These are phyloP conservation scores for Dipodomys ordii DNA, from an alignment of 2,113 vertebrate species.

Conservation along the genomic window DNA sequence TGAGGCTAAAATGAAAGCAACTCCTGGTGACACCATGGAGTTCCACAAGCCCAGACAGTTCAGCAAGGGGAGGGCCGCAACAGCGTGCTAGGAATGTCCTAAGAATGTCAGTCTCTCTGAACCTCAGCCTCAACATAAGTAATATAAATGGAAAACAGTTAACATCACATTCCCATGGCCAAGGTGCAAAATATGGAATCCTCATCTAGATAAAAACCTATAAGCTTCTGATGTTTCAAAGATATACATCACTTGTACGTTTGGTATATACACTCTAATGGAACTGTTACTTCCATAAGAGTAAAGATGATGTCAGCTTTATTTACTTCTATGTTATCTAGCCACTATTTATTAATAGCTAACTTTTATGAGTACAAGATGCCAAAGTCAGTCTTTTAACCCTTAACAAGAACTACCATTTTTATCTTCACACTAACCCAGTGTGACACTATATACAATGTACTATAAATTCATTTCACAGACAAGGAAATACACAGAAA, in stretches of 20 bases:
- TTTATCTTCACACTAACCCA: not conserved
- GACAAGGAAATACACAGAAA: conserved; percentile 57
- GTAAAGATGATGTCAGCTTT: conserved; percentile 17
- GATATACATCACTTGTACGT: not conserved
- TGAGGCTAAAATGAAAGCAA: conserved; percentile 37
- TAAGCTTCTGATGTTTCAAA: not conserved
- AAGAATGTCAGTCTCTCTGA: conserved; percentile 9
- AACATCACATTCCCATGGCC: not conserved
- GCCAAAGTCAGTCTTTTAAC: not conserved
- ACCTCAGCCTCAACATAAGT: not conserved
- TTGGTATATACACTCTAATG: not conserved
- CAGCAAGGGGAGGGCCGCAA: not conserved
- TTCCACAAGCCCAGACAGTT: not conserved
- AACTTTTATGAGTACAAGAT: not conserved
- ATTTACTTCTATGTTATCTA: not conserved
- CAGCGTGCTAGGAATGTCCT: not conserved
- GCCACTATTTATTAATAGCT: not conserved
- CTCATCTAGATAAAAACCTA: not conserved
- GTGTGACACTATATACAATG: not conserved
- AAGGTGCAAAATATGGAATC: conserved; percentile 44
- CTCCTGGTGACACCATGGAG: not conserved
- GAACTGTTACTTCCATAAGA: not conserved
- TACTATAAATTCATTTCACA: not conserved
- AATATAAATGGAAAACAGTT: not conserved
- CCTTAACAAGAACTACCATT: not conserved